These are phyloP conservation scores for Ceratitis capitata DNA, from an alignment of 1,140 invertebrate species.

Conservation along the genomic window DNA sequence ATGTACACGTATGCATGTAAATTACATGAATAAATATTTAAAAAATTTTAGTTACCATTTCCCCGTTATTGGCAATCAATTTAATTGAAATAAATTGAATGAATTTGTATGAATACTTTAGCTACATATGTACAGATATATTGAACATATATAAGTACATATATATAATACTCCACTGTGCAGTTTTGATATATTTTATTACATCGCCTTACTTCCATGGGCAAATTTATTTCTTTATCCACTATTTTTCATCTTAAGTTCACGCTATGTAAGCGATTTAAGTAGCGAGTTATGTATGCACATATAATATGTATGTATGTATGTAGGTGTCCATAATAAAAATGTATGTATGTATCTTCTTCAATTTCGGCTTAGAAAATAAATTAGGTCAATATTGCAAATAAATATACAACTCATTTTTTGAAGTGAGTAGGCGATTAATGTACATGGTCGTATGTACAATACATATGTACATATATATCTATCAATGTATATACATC, in stretches of 20 bases:
- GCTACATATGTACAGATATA: neutral
- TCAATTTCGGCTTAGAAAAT: neutral
- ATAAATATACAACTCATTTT: too few species aligned
- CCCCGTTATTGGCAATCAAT: neutral
- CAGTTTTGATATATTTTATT: neutral
- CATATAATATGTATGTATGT: neutral
- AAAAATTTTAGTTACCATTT: neutral
- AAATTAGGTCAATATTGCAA: conserved; percentile 1
- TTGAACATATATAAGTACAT: too few species aligned
- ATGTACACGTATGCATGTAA: neutral
- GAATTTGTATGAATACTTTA: neutral
- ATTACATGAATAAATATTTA: neutral
- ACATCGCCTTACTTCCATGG: neutral
- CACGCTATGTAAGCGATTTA: neutral
- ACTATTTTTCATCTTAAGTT: neutral
- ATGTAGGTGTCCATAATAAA: neutral
- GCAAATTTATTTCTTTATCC: neutral
- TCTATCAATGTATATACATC: too few species aligned
- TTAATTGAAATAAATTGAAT: conserved; percentile 25
- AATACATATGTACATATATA: too few species aligned
- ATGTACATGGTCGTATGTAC: too few species aligned
- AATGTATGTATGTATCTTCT: too few species aligned
- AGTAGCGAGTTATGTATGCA: neutral
- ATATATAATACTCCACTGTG: too few species aligned
- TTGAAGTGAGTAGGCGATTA: too few species aligned